Base-by-base conservation (phyloP, 1,140 invertebrate species). In the Calosoma granatense region DNA sequence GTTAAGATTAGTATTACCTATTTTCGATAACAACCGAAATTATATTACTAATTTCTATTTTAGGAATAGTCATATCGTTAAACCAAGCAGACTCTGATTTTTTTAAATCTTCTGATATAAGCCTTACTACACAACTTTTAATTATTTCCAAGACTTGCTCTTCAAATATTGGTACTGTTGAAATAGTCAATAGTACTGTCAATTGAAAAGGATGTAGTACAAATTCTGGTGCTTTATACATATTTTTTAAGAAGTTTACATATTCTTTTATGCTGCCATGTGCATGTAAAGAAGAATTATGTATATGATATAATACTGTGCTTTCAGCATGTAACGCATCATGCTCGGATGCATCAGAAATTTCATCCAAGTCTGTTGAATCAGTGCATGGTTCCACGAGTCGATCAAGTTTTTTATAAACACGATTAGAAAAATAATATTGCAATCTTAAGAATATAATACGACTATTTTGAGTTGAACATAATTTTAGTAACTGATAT, bases 301-400 rank as follows among this genome's bases (percentile, higher is more conserved):
- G 73, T 22, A 81, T 77, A 52, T 81, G 74, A 60, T 75, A 81
- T 0, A 82, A 64, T 19, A 82, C 74, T n/a, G 74, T 79, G 54
- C 74, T 75, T 68, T 81, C 78, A 22, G 70, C 63, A 54, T 76
- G 67, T 60, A 65, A 26, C 22, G 43, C 41, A 39, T 68, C 63
- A 23, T 73, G 70, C 56, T 72, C 68, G 17, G 65, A 66, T 43
- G 65, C 67, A 4, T 56, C 59, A 2, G 14, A 41, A 36, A 20
- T 55, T 55, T 56, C 22, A 51, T 39, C 17, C 30, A 62, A 51
- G 59, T 43, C 23, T 39, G 43, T 54, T 55, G 21, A 19, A 20
- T 59, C 22, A 51, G 36, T 47, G 36, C 26, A 54, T 54, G 12
- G 14, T 12, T 20, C 19, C 20, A 56, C 2, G n/a, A 56, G 21